These are phyloP conservation scores for Drosophila crucigera DNA, from an alignment of 2,888 invertebrate species.

Conservation along the genomic window DNA sequence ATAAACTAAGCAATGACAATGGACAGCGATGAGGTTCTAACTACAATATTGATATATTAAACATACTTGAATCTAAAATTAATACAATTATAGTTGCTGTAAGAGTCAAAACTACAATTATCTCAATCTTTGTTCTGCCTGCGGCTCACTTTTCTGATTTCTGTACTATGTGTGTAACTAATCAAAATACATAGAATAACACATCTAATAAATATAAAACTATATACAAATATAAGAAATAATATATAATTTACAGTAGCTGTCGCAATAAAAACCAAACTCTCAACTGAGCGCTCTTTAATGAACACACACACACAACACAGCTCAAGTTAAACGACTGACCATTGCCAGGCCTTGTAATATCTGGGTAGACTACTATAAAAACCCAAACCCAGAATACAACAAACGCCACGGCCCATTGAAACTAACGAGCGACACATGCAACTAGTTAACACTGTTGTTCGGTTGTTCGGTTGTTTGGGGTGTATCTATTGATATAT, in stretches of 20 bases:
- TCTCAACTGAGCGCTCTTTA: conserved; percentile 9
- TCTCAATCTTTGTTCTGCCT: neutral
- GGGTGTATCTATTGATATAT: conserved; percentile 38
- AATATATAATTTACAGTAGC: neutral
- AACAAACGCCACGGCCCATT: conserved; percentile 62
- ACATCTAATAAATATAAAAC: neutral
- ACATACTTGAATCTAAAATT: neutral
- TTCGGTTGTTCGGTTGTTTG: neutral
- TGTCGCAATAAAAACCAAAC: neutral
- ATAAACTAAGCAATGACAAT: conserved; percentile 3
- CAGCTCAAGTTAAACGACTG: conserved; percentile 13
- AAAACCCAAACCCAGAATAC: conserved; percentile 12
- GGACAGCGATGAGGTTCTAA: neutral
- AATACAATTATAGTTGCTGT: neutral
- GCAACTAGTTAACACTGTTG: conserved; percentile 66
- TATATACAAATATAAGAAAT: neutral
- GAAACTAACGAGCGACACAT: conserved; percentile 72
- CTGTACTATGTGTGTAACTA: neutral
- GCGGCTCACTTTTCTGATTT: neutral
- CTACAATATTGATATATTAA: neutral
- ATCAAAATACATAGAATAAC: neutral
- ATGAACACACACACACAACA: neutral
- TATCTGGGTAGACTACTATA: conserved; percentile 27
- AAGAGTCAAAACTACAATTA: neutral
- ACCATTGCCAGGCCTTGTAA: conserved; percentile 36